Evolutionary conservation across 2,113 vertebrate species (phyloP).

Genomic region (Heptranchias perlo): DNA sequence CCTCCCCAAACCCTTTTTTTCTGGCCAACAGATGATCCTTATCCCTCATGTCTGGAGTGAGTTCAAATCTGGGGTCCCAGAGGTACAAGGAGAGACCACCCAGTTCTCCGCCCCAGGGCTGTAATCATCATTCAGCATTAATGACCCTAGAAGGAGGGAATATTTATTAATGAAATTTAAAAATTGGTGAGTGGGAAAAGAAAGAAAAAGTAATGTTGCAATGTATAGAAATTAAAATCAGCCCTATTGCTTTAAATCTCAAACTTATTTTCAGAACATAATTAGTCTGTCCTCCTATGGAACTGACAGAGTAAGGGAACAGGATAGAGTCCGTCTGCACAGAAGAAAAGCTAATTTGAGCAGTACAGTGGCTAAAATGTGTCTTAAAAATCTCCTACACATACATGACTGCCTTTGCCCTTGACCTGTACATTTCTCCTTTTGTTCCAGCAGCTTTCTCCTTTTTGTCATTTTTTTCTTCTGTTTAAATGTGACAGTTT

Average conservation of each 20-base stretch:
- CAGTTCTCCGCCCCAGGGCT: background rate
- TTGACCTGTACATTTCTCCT: slow-evolving; percentile 21
- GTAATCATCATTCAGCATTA: slow-evolving; percentile 17
- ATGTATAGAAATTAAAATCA: background rate
- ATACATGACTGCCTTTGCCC: slow-evolving; percentile 22
- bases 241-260: background rate
- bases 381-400: background rate
- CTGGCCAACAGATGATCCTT: background rate
- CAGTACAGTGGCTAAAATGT: slow-evolving; percentile 8
- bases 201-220: background rate
- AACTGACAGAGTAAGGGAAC: background rate
- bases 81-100: slow-evolving; percentile 17
- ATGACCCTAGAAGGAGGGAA: background rate
- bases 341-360: background rate
- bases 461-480: background rate
- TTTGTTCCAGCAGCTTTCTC: background rate
- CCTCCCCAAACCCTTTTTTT: background rate
- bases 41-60: background rate
- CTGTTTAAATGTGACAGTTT: slow-evolving; percentile 22
- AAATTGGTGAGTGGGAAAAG: background rate
- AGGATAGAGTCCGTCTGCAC: background rate
- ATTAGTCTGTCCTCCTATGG: background rate
- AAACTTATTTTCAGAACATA: background rate
- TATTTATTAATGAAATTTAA: slow-evolving; percentile 24
- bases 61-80: slow-evolving; percentile 7